These are phyloP conservation scores for Stegostoma tigrinum DNA, from an alignment of 2,113 vertebrate species.

Conservation along the genomic window DNA sequence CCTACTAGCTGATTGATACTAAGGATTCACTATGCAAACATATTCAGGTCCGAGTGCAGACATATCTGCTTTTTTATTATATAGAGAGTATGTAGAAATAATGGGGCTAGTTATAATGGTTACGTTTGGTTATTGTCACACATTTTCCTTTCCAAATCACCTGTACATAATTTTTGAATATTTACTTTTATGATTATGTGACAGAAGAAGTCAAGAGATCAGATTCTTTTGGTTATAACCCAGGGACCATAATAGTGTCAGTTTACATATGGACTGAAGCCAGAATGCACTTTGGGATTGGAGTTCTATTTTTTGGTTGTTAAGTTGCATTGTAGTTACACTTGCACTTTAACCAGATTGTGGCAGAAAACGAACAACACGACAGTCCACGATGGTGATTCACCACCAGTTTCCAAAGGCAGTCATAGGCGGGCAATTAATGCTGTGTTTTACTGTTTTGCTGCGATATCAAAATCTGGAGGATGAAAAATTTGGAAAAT, in stretches of 20 bases:
- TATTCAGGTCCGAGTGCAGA: background rate
- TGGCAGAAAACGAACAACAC: background rate
- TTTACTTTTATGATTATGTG: conserved; percentile 3
- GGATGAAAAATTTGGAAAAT: background rate
- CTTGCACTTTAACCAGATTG: background rate
- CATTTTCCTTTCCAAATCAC: background rate
- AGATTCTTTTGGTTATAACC: background rate
- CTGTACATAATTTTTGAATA: background rate
- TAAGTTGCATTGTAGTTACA: background rate
- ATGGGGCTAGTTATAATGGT: background rate
- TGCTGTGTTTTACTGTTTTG: background rate
- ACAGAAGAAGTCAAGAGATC: background rate
- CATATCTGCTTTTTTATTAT: background rate
- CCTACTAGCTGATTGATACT: background rate
- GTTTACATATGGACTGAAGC: background rate
- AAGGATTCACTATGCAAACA: background rate
- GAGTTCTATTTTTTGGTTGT: background rate
- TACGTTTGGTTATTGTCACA: background rate
- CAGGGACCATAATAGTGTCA: background rate
- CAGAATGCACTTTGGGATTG: background rate
- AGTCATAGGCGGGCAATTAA: background rate
- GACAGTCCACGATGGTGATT: no score
- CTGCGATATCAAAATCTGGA: background rate
- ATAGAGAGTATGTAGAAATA: background rate
- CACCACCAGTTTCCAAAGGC: background rate